Base-by-base conservation (phyloP, 2,888 invertebrate genomes). In the Lasioglossum figueresi region DNA sequence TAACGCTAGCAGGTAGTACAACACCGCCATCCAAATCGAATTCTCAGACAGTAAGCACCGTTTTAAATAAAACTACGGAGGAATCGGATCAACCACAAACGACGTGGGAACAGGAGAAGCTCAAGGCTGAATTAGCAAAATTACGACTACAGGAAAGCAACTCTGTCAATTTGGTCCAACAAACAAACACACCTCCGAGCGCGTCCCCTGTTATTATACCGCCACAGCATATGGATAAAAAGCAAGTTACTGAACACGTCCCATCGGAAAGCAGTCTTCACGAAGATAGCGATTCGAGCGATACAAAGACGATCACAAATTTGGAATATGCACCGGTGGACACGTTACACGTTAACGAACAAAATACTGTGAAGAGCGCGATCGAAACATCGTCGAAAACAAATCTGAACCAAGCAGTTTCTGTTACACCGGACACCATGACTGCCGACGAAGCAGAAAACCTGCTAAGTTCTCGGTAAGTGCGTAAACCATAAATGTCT, bases 361-460 rank as follows among this genome's bases (percentile, higher is more conserved):
- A 91, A 8, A 82, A 40, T 37, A 80, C 83, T 43, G 40, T 75
- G 12, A 84, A 78, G 52, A 81, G 12, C 77, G 34, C 45, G 10
- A 37, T 83, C 76, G 91, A 93, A 84, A 84, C 87, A 74, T 23
- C 89, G 79, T 52, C 80, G 59, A 83, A 92, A 90, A 76, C 79
- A 76, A 84, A 59, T 70, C 74, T 85, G 31, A 83, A 77, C 81
- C 92, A 92, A 84, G 79, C 88, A 71, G 86, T 86, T 59, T 81
- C 91, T 93, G 92, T 93, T 63, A 93, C 96, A 95, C 90, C 96
- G 94, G 95, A 96, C 95, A 94, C 96, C 94, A 97, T 97, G 98
- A 98, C 98, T 89, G 97, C 98, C 79, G 98, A 98, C 93, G 98
- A 98, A 95, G 98, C 98, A 23, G 98, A 98, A 95, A 97, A 97